Percentiles rank a stretch among this genome's conserved stretches.
phyloP scores from a whole-genome alignment of 2,888 invertebrate species.

The Brenthis hecate region DNA sequence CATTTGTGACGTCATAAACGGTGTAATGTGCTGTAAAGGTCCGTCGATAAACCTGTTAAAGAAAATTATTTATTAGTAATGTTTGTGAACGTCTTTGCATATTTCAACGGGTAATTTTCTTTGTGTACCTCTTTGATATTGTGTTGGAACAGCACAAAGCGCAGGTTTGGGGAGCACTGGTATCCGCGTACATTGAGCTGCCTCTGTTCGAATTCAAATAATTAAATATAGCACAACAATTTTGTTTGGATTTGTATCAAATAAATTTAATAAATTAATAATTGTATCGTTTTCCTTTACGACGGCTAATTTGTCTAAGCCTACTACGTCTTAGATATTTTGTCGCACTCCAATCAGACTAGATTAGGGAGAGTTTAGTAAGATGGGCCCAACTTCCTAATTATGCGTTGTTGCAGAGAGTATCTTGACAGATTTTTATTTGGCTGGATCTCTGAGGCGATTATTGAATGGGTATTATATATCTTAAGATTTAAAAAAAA shows the following conservation, averaged over 20 bases:
- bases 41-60: slow-evolving; percentile 90
- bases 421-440: no score
- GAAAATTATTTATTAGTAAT: slow-evolving; percentile 36
- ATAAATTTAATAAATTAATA: no score
- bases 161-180: slow-evolving; percentile 92
- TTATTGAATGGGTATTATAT: no score
- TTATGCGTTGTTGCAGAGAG: no score
- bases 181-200: slow-evolving; percentile 94
- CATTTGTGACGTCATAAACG: slow-evolving; percentile 94
- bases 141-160: slow-evolving; percentile 94
- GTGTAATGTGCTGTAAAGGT: slow-evolving; percentile 94
- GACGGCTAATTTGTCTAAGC: no score
- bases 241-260: not conserved
- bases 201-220: slow-evolving; percentile 83
- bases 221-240: slow-evolving; percentile 10
- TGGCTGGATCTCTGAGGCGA: no score
- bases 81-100: slow-evolving; percentile 27
- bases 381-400: no score
- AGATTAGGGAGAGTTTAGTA: no score
- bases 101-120: not conserved
- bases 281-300: no score
- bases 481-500: no score
- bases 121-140: slow-evolving; percentile 90
- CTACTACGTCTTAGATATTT: no score
- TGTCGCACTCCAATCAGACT: no score